These are phyloP conservation scores for Microchirus variegatus DNA, from an alignment of 2,797 vertebrate species.

Conservation along the genomic window DNA sequence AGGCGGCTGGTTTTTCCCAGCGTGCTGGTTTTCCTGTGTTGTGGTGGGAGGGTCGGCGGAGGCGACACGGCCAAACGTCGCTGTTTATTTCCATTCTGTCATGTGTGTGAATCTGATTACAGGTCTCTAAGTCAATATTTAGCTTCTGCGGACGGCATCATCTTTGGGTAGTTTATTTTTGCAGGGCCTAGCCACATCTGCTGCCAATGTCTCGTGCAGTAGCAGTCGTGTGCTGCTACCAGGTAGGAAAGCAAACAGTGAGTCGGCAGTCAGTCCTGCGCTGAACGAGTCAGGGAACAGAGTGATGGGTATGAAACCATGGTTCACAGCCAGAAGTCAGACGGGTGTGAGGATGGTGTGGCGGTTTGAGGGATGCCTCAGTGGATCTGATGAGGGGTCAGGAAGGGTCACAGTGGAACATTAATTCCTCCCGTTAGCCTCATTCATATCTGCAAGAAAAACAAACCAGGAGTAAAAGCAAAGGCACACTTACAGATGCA, in stretches of 20 bases:
- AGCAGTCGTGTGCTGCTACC: conserved; percentile 69
- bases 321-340: conserved; percentile 50
- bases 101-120: conserved; percentile 86
- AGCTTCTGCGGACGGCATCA: conserved; percentile 82
- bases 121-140: conserved; percentile 87
- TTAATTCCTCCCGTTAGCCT: conserved; percentile 35
- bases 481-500: conserved; percentile 1
- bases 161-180: conserved; percentile 80
- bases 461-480: conserved; percentile 21
- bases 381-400: conserved; percentile 48
- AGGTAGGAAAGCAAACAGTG: conserved; percentile 74
- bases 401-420: conserved; percentile 40
- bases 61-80: conserved; percentile 73
- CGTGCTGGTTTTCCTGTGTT: conserved; percentile 67
- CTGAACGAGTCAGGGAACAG: conserved; percentile 56
- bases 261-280: conserved; percentile 58
- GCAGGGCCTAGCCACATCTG: conserved; percentile 75
- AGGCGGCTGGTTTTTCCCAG: conserved; percentile 60
- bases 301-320: conserved; percentile 37
- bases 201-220: conserved; percentile 77
- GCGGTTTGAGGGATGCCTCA: conserved; percentile 47
- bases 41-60: conserved; percentile 74
- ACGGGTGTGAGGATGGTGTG: conserved; percentile 25
- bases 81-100: conserved; percentile 86
- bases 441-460: conserved; percentile 35